phyloP scores from a whole-genome alignment of 2,797 vertebrate genomes.

The Macroramphosus scolopax region DNA sequence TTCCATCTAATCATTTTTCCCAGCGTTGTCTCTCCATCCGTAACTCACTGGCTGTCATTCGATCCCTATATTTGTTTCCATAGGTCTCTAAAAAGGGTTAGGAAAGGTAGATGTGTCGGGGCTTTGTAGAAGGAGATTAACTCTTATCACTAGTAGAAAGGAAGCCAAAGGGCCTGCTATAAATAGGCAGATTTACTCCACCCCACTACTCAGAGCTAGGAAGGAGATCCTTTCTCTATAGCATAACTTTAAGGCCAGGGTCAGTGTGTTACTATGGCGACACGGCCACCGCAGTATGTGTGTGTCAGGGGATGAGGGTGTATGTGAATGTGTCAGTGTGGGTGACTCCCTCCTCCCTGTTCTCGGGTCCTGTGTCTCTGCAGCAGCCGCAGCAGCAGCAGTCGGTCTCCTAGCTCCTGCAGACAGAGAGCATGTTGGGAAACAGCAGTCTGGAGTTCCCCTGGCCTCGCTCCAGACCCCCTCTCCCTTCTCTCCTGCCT shows the following conservation, averaged over 20 bases:
- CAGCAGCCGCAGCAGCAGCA: slow-evolving; percentile 39
- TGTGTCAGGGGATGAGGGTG: slow-evolving; percentile 20
- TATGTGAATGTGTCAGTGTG: slow-evolving; percentile 14
- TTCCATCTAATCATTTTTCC: slow-evolving; percentile 24
- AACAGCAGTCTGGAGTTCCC: slow-evolving; percentile 82
- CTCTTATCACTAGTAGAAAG: slow-evolving; percentile 62
- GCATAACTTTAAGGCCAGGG: slow-evolving; percentile 62
- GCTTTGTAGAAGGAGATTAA: slow-evolving; percentile 69
- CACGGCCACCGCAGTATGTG: slow-evolving; percentile 34
- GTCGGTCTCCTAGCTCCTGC: slow-evolving; percentile 59
- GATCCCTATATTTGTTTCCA: neutral
- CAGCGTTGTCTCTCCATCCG: slow-evolving; percentile 5
- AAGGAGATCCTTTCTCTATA: slow-evolving; percentile 54
- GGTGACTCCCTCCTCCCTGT: neutral
- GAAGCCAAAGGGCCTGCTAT: slow-evolving; percentile 66
- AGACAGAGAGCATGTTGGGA: slow-evolving; percentile 71
- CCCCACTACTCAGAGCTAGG: slow-evolving; percentile 52
- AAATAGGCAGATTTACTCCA: slow-evolving; percentile 75
- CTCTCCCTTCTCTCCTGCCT: slow-evolving; percentile 63
- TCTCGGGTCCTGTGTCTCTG: slow-evolving; percentile 20
- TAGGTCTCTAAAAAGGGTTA: slow-evolving; percentile 33
- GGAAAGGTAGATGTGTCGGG: slow-evolving; percentile 45
- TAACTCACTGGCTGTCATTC: too few relatives aligned
- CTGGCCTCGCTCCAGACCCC: slow-evolving; percentile 77
- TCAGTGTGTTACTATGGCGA: slow-evolving; percentile 78